Conservation (phyloP, 2,797 vertebrate genomes). For the Leptoclinus maculatus region DNA sequence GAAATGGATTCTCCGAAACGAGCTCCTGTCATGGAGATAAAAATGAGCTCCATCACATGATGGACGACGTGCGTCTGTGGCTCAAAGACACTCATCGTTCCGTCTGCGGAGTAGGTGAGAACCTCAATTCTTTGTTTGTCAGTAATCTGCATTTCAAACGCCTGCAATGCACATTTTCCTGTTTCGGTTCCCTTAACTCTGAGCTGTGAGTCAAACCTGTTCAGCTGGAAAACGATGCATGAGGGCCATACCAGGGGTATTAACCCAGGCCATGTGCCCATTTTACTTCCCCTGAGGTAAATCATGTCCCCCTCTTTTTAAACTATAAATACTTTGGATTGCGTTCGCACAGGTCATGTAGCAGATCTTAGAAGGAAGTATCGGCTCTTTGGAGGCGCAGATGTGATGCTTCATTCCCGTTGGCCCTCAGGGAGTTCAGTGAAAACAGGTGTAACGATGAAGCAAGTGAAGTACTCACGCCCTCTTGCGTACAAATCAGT, state of each 20-base stretch:
- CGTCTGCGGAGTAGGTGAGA: conserved; percentile 48
- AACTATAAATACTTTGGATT: neutral
- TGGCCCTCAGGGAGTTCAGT: conserved; percentile 11
- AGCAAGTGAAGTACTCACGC: neutral
- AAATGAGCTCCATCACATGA: conserved; percentile 28
- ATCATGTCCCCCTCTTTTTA: neutral
- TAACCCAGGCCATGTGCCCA: neutral
- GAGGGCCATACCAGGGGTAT: conserved; percentile 52
- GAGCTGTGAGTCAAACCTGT: conserved; percentile 57
- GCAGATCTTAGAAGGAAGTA: neutral
- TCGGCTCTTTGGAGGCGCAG: neutral
- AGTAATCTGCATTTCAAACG: conserved; percentile 18
- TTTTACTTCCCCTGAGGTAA: neutral
- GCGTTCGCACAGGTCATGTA: neutral
- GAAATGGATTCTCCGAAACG: conserved; percentile 1
- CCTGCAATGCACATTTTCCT: conserved; percentile 49
- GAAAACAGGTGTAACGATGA: conserved; percentile 34
- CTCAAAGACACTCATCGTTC: neutral
- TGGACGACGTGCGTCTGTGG: conserved; percentile 9
- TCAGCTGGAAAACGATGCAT: conserved; percentile 52
- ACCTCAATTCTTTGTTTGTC: neutral
- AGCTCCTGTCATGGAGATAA: neutral
- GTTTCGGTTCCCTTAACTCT: conserved; percentile 33
- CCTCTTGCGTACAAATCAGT: conserved; percentile 28
- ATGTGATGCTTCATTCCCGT: conserved; percentile 5